A percentile compares a stretch with the other conserved stretches of the same genome.
These are phyloP conservation scores for Cynopterus brachyotis DNA, from an alignment of 2,113 vertebrate genomes.

Conservation along the genomic window DNA sequence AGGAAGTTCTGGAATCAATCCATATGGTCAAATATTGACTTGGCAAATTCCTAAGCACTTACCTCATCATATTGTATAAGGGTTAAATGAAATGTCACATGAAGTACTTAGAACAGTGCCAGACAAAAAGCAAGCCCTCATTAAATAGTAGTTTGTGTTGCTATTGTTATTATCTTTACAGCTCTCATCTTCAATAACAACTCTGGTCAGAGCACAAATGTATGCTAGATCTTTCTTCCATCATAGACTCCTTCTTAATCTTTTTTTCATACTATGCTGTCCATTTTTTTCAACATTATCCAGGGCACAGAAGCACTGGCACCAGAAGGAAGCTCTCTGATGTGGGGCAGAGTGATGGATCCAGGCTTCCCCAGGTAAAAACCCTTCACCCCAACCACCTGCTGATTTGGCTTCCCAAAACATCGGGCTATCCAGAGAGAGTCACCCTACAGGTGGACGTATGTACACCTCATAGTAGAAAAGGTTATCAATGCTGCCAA, in stretches of 20 bases:
- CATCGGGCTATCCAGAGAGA: not conserved
- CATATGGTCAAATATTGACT: not conserved
- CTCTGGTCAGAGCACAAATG: not conserved
- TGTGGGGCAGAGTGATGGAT: too few relatives aligned
- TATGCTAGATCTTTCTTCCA: not conserved
- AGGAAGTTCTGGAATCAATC: not conserved
- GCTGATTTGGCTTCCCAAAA: not conserved
- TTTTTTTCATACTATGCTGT: not conserved
- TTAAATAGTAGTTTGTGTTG: not conserved
- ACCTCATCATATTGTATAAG: not conserved
- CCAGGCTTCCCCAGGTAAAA: not conserved
- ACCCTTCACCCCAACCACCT: not conserved
- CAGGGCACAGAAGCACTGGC: not conserved
- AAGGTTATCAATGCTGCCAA: not conserved
- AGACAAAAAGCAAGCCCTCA: not conserved
- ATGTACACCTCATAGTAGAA: not conserved
- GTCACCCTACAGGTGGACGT: not conserved
- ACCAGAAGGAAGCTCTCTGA: not conserved
- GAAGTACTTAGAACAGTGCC: not conserved
- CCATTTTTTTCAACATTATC: not conserved
- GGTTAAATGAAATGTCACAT: not conserved
- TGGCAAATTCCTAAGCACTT: not conserved
- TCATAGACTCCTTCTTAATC: not conserved
- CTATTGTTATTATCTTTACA: not conserved
- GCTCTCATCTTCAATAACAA: not conserved